Evolutionary conservation across 2,113 vertebrate species (phyloP).

Genomic region (Ploceus nigricollis): DNA sequence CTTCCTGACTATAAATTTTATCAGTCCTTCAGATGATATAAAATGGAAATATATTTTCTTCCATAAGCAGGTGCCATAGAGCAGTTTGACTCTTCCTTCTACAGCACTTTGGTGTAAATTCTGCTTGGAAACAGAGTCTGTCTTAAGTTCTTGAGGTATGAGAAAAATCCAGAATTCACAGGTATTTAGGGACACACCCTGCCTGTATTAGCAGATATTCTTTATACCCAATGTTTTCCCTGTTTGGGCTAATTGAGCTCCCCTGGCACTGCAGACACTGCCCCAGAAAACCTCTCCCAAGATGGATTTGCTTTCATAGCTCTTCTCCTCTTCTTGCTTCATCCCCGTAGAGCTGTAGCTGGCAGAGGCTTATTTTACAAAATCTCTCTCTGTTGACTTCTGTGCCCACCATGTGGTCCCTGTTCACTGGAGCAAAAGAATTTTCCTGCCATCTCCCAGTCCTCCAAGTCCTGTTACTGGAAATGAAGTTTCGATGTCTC

Average conservation of each 20-base stretch:
- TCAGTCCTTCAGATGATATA: background rate
- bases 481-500: constrained; percentile 18
- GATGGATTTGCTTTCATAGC: background rate
- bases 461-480: constrained; percentile 34
- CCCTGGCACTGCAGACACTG: background rate
- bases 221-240: background rate
- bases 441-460: background rate
- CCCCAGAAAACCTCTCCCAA: background rate
- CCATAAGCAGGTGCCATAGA: background rate
- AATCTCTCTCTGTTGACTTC: background rate
- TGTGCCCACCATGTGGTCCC: background rate
- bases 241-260: background rate
- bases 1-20: background rate
- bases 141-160: background rate
- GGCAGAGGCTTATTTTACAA: background rate
- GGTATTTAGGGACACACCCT: background rate
- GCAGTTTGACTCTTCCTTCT: background rate
- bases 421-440: background rate
- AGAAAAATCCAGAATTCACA: background rate
- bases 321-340: background rate
- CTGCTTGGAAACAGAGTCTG: background rate
- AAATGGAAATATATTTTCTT: background rate
- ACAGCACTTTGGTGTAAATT: background rate
- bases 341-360: background rate
- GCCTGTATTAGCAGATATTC: background rate